Base-by-base conservation (phyloP, 2,888 invertebrate species). In the Apomyelois bistriatella region DNA sequence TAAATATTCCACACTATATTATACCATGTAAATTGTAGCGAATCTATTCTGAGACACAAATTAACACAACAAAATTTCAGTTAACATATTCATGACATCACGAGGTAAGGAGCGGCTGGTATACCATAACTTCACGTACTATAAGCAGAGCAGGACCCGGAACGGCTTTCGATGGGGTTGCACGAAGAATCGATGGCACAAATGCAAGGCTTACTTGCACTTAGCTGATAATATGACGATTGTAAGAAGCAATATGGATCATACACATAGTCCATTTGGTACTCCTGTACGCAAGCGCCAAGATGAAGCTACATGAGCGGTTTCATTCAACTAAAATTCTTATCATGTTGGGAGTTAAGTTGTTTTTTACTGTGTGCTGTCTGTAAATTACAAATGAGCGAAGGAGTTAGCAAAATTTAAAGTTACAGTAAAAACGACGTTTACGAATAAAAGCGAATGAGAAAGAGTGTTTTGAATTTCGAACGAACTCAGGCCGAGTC, bases 71-170 rank as follows among this genome's bases (percentile, higher is more conserved):
- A 47, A 53, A 53, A 49, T 89, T 89, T 74, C 88, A 90, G 89
- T 90, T 61, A 89, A 89, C 67, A 89, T 90, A 76, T 90, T 90
- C 69, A 89, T 89, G 89, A 90, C 89, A 52, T 52, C 82, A 4
- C 75, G 88, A 8, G 90, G 90, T 4, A 90, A 88, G 58, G 89
- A 88, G 70, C 66, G 89, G 12, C 63, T 89, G 53, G 72, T 90
- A 30, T 83, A 79, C 62, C 61, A 83, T 58, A 77, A 88, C 66
- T 88, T 74, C 60, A 86, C 88, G 0, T 90, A 89, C 64, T 90
- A 89, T 72, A 88, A 89, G 65, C 89, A 89, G 59, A 85, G 82
- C 57, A 69, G 80, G 12, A 87, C 87, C 1, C 70, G 80, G 13
- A 72, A 64, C 48, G 90, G 90, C 0, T 88, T 88, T 68, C 66